Percentiles rank a stretch among this genome's conserved stretches.
Evolutionary conservation across 2,888 invertebrate genomes (phyloP).

Genomic region (Itoplectis maculator): DNA sequence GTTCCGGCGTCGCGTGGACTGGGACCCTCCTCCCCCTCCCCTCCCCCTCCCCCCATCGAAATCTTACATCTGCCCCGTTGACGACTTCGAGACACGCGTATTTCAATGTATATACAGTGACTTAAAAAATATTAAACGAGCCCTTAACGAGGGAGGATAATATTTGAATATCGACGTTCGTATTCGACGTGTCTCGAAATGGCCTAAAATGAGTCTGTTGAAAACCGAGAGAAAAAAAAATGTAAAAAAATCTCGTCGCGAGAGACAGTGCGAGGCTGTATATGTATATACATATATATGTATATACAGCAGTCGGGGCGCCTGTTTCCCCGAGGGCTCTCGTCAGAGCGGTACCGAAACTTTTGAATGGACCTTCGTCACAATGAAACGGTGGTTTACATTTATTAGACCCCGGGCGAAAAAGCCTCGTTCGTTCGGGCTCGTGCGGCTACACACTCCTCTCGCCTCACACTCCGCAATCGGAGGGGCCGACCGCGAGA

Average conservation of each 20-base stretch:
- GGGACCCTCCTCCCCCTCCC: too few species aligned
- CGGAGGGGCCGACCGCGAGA: slow-evolving; percentile 25
- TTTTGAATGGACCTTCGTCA: slow-evolving; percentile 78
- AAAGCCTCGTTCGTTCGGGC: slow-evolving; percentile 45
- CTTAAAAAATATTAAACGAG: slow-evolving; percentile 12
- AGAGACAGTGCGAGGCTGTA: slow-evolving; percentile 61
- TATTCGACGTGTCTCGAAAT: slow-evolving; percentile 26
- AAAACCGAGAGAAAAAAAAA: too few species aligned
- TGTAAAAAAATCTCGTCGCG: slow-evolving; percentile 20
- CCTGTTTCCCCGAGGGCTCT: slow-evolving; percentile 50
- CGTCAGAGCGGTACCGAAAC: slow-evolving; percentile 71
- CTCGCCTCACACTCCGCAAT: slow-evolving; percentile 25
- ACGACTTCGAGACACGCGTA: slow-evolving; percentile 14
- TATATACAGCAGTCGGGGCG: slow-evolving; percentile 61
- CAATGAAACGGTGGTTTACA: slow-evolving; percentile 79
- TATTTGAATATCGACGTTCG: slow-evolving; percentile 54
- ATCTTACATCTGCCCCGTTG: slow-evolving; percentile 27
- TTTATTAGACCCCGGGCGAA: slow-evolving; percentile 79
- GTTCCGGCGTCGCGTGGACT: slow-evolving; percentile 35
- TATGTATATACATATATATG: slow-evolving; percentile 65
- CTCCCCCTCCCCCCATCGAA: slow-evolving; percentile 35
- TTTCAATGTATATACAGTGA: slow-evolving; percentile 25
- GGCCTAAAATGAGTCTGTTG: slow-evolving; percentile 33
- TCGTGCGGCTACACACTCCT: slow-evolving; percentile 18
- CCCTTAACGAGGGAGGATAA: slow-evolving; percentile 40